These are phyloP conservation scores for Laothoe populi DNA, from an alignment of 2,888 invertebrate species.

Conservation along the genomic window DNA sequence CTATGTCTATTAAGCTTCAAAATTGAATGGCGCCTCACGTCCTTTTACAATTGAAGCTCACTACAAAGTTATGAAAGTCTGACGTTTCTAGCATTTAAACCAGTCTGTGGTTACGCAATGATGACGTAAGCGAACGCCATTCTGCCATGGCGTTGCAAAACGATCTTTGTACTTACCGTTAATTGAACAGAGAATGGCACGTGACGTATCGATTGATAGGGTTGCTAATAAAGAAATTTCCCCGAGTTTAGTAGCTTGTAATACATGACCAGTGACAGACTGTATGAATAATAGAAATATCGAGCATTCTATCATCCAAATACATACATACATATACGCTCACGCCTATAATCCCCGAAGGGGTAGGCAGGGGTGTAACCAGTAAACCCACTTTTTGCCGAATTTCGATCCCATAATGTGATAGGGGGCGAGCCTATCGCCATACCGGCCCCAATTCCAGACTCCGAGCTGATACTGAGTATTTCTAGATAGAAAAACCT, in stretches of 20 bases:
- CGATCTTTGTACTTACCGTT: constrained; percentile 20
- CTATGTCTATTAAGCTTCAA: not conserved
- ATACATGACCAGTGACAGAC: not conserved
- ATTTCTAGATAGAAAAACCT: too few species aligned
- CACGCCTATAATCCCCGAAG: too few species aligned
- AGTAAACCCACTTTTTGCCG: too few species aligned
- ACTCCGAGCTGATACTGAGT: too few species aligned
- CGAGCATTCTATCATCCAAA: too few species aligned
- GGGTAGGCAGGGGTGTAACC: too few species aligned
- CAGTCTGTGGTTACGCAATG: constrained; percentile 5
- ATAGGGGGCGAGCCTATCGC: too few species aligned
- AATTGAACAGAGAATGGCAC: constrained; percentile 15
- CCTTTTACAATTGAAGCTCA: not conserved
- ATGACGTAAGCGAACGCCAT: constrained; percentile 15
- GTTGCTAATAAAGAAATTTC: not conserved
- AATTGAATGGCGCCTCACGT: not conserved
- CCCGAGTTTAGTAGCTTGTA: not conserved
- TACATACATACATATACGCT: too few species aligned
- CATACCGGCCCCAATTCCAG: too few species aligned
- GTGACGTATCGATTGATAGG: constrained; percentile 6
- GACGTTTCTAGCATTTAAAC: constrained; percentile 12
- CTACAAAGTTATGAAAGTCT: constrained; percentile 10
- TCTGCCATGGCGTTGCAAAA: constrained; percentile 16
- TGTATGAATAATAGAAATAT: too few species aligned
- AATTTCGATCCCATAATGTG: too few species aligned